These are phyloP conservation scores for Amphipyra berbera DNA, from an alignment of 2,888 invertebrate species.

Conservation along the genomic window DNA sequence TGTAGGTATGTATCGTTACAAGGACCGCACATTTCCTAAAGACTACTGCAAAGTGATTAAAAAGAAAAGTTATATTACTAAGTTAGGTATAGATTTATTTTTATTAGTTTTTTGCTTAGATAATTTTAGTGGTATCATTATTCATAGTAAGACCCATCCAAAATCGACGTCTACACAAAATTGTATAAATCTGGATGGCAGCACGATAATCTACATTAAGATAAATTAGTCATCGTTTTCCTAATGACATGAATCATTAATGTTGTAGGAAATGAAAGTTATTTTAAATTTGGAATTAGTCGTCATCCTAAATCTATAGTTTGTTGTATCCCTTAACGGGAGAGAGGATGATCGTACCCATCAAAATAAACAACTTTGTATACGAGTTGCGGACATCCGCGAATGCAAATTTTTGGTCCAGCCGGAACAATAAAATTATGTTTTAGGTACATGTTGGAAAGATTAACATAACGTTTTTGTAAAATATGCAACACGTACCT, in stretches of 20 bases:
- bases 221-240: no score
- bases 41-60: not conserved
- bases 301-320: no score
- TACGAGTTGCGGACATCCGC: not conserved
- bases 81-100: not conserved
- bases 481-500: no score
- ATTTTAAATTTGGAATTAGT: no score
- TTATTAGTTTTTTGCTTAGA: not conserved
- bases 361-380: constrained; percentile 2
- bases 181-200: no score
- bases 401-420: not conserved
- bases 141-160: no score
- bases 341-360: constrained; percentile 1
- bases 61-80: not conserved
- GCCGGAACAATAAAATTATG: not conserved
- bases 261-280: no score
- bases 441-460: not conserved
- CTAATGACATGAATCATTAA: no score
- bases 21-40: constrained; percentile 12
- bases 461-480: not conserved
- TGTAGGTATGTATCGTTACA: constrained; percentile 31
- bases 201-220: no score
- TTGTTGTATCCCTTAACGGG: not conserved
- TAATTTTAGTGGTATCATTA: no score
- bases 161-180: no score